Percentiles rank a stretch among this genome's conserved stretches.
Conservation (phyloP, 2,113 vertebrate species). For the Corapipo altera region DNA sequence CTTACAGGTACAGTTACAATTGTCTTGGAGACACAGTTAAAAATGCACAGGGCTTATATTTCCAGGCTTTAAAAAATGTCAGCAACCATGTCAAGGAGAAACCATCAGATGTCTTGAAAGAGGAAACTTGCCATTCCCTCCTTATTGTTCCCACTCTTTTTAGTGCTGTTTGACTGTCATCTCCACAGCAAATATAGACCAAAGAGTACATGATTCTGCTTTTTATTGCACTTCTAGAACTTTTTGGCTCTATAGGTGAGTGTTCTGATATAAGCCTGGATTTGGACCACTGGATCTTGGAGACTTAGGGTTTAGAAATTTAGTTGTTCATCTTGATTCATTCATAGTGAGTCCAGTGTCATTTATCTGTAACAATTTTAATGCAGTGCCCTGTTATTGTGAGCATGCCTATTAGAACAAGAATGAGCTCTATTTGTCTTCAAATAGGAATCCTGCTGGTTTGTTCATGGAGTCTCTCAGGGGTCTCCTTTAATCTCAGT, state of each 20-base stretch:
- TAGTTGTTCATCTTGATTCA: not conserved
- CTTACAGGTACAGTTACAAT: not conserved
- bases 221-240: not conserved
- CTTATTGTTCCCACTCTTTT: not conserved
- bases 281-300: not conserved
- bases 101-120: not conserved
- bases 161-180: not conserved
- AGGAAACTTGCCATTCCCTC: not conserved
- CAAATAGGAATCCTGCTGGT: conserved; percentile 38
- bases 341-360: not conserved
- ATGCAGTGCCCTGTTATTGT: conserved; percentile 4
- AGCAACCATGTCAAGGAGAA: not conserved
- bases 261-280: not conserved
- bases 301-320: not conserved
- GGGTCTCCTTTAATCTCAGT: conserved; percentile 12
- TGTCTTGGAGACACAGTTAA: not conserved
- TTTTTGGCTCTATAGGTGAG: not conserved
- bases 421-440: conserved; percentile 49
- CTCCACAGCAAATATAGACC: not conserved
- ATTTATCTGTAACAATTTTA: conserved; percentile 30
- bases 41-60: not conserved
- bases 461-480: conserved; percentile 25
- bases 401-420: conserved; percentile 39
- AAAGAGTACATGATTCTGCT: not conserved
- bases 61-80: not conserved